These are phyloP conservation scores for Cygnus olor DNA, from an alignment of 2,797 vertebrate species.

Conservation along the genomic window DNA sequence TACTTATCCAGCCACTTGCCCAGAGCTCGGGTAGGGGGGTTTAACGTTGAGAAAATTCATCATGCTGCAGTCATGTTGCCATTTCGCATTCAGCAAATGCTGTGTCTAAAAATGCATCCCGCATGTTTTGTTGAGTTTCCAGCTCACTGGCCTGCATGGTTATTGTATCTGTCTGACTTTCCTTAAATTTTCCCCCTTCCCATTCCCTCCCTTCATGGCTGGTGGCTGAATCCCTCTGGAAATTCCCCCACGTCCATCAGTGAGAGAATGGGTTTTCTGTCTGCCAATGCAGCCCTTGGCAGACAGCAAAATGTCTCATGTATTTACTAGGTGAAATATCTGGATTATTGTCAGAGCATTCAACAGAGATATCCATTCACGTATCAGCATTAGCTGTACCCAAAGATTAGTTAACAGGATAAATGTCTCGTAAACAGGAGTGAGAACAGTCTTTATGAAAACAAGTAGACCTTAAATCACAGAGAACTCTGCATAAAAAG, in stretches of 20 bases:
- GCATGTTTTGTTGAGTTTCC: not conserved
- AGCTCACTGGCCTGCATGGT: not conserved
- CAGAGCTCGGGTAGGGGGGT: not conserved
- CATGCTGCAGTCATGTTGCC: rapidly evolving
- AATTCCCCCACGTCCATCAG: rapidly evolving
- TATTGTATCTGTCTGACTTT: not conserved
- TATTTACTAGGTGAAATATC: constrained; percentile 33
- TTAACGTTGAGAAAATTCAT: not conserved
- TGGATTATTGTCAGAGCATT: constrained; percentile 1
- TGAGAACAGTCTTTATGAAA: not conserved
- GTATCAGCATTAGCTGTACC: not conserved
- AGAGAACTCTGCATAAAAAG: not conserved
- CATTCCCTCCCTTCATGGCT: not conserved
- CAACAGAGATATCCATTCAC: not conserved
- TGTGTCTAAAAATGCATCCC: not conserved
- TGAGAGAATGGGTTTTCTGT: not conserved
- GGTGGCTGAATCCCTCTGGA: not conserved
- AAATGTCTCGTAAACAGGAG: not conserved
- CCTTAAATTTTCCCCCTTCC: not conserved
- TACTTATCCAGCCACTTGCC: not conserved
- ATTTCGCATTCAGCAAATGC: not conserved
- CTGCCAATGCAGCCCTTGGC: not conserved
- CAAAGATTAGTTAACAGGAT: not conserved
- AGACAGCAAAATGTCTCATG: not conserved
- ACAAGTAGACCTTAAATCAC: not conserved